A percentile compares a stretch with the other conserved stretches of the same genome.
Evolutionary conservation across 2,797 vertebrate species (phyloP).

Genomic region (Ctenosaura bakeri): DNA sequence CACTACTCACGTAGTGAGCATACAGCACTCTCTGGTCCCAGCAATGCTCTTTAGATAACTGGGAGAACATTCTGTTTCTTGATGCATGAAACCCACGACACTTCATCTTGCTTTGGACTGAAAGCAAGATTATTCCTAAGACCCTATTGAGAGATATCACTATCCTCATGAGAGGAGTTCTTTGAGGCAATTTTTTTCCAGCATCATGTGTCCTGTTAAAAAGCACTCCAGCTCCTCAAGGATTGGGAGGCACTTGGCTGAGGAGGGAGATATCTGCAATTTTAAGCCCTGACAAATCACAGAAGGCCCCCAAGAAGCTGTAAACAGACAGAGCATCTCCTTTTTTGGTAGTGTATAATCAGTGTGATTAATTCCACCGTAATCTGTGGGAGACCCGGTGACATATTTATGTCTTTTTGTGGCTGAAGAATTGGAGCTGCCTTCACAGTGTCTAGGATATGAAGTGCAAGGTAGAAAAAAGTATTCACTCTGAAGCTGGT

Average conservation of each 20-base stretch:
- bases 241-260: slow-evolving; percentile 38
- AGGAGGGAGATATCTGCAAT: slow-evolving; percentile 63
- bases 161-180: slow-evolving; percentile 37
- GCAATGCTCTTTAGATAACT: slow-evolving; percentile 26
- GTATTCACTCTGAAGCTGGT: no score
- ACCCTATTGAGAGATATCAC: slow-evolving; percentile 19
- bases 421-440: slow-evolving; percentile 57
- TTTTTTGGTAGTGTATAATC: slow-evolving; percentile 80
- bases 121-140: slow-evolving; percentile 45
- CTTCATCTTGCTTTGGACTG: not conserved
- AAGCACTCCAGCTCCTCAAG: slow-evolving; percentile 54
- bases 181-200: slow-evolving; percentile 56
- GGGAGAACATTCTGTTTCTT: slow-evolving; percentile 2
- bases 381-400: slow-evolving; percentile 65
- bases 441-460: not conserved
- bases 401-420: slow-evolving; percentile 59
- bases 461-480: not conserved
- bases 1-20: not conserved
- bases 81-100: not conserved
- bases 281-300: slow-evolving; percentile 62
- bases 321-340: slow-evolving; percentile 69
- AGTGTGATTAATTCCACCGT: slow-evolving; percentile 70
- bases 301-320: slow-evolving; percentile 63
- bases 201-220: slow-evolving; percentile 60
- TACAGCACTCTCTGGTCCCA: not conserved